These are phyloP conservation scores for Lithosia quadra DNA, from an alignment of 2,888 invertebrate genomes.

Conservation along the genomic window DNA sequence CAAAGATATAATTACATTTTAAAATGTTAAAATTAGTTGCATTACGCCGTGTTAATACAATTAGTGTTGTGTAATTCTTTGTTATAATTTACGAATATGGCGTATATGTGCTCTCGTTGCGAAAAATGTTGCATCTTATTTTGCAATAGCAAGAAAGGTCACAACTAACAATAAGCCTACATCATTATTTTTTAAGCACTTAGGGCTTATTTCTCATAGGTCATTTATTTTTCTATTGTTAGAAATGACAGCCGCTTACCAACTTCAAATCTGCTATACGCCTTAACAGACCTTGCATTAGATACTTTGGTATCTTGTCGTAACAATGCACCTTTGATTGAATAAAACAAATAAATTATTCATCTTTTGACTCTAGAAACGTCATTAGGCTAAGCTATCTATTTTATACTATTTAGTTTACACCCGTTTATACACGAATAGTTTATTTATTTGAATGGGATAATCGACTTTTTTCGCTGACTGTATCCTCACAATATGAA, in stretches of 20 bases:
- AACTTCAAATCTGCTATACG: background rate
- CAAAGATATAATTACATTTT: slow-evolving; percentile 79
- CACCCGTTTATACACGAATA: background rate
- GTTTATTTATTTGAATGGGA: background rate
- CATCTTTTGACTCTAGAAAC: background rate
- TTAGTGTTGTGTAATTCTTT: slow-evolving; percentile 81
- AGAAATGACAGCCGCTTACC: background rate
- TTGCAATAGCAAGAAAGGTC: slow-evolving; percentile 72
- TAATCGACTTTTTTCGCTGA: background rate
- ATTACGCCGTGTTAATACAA: slow-evolving; percentile 78
- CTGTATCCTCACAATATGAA: background rate
- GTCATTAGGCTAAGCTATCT: background rate
- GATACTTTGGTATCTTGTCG: background rate
- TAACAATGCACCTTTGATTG: background rate
- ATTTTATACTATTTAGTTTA: background rate
- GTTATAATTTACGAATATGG: slow-evolving; percentile 48
- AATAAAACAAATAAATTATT: background rate
- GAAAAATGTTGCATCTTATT: slow-evolving; percentile 68
- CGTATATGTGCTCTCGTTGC: slow-evolving; percentile 61
- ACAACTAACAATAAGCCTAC: slow-evolving; percentile 20
- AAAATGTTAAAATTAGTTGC: slow-evolving; percentile 76
- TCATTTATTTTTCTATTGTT: background rate
- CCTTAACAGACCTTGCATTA: background rate
- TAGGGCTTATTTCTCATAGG: slow-evolving; percentile 5
- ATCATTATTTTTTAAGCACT: slow-evolving; percentile 9